Percentiles rank a stretch among this genome's conserved stretches.
These are phyloP conservation scores for Tetranychus urticae DNA, from an alignment of 1,140 invertebrate genomes.

Conservation along the genomic window DNA sequence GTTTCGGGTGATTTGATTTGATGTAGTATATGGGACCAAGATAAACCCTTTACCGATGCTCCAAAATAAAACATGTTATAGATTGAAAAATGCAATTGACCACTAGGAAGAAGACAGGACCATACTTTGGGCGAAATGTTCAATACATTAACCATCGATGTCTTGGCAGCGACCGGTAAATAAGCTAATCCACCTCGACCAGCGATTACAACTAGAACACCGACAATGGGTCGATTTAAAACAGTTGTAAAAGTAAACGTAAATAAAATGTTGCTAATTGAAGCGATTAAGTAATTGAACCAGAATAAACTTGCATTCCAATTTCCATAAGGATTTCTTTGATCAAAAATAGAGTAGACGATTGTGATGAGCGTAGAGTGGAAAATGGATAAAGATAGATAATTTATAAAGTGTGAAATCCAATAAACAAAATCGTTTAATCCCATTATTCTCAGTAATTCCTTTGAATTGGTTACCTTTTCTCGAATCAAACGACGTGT, in stretches of 20 bases:
- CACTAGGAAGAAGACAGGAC: too few relatives aligned
- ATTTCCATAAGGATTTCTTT: constrained; percentile 25
- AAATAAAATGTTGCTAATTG: neutral
- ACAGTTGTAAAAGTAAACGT: constrained; percentile 1
- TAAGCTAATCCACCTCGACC: too few relatives aligned
- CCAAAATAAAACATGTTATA: too few relatives aligned
- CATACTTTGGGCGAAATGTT: too few relatives aligned
- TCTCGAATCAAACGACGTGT: neutral
- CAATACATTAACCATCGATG: too few relatives aligned
- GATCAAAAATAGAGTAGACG: constrained; percentile 23
- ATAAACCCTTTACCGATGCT: too few relatives aligned
- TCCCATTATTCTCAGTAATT: constrained; percentile 8
- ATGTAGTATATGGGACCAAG: too few relatives aligned
- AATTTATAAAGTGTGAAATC: constrained; percentile 5
- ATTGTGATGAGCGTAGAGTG: neutral
- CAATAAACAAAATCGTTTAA: constrained; percentile 7
- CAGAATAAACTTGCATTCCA: constrained; percentile 19
- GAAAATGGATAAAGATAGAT: neutral
- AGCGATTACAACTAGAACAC: neutral
- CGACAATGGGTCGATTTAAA: neutral
- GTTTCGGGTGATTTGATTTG: too few relatives aligned
- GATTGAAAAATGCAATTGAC: too few relatives aligned
- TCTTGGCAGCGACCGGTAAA: too few relatives aligned
- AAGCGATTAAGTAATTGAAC: too few relatives aligned
- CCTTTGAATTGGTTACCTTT: neutral